Base-by-base conservation (phyloP, 92 coral and sea anemone genomes). In the Actinostola sp. region DNA sequence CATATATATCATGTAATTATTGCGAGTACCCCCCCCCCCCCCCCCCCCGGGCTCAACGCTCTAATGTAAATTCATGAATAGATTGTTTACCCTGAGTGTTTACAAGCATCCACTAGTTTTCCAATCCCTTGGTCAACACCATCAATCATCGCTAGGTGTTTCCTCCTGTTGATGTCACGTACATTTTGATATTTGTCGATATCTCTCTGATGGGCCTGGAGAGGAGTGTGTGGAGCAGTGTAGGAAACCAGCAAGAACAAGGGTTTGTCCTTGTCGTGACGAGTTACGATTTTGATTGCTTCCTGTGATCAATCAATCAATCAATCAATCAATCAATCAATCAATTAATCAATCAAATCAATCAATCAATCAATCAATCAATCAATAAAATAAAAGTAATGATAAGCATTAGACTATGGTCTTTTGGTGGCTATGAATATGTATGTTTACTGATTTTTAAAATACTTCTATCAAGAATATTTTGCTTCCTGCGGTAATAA, bases 191-290 rank as follows among this genome's bases (percentile, higher is more conserved):
- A 58, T 42, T 72, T 72, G 65, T 72, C 27, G 55, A 72, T 61
- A 35, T 72, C 78, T 3, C 14, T 57, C 62, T 36, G 68, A 33
- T 58, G 78, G 33, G 78, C 78, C 69, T 72, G 78, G 11, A 72
- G 68, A 20, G 78, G 78, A 36, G 78, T 72, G 59, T 72, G 78
- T 1, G 65, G 66, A 14, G 78, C 78, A 28, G 78, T 58, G 59
- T 72, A 72, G 27, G 78, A 72, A 0, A 72, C 53, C 24, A 58
- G 26, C 21, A 72, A 29, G 59, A 57, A 72, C 78, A 72, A 26
- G 1, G 78, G 78, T 61, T 72, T 42, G 6, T 19, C 30, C 19
- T 38, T 17, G 30, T 72, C 23, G 20, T 72, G 68, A 11, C 36
- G 52, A 11, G 0, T 43, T 1, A 61, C 69, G 16, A 72, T 72